Conservation (phyloP, 1,140 invertebrate species). For the Streblospio benedicti region DNA sequence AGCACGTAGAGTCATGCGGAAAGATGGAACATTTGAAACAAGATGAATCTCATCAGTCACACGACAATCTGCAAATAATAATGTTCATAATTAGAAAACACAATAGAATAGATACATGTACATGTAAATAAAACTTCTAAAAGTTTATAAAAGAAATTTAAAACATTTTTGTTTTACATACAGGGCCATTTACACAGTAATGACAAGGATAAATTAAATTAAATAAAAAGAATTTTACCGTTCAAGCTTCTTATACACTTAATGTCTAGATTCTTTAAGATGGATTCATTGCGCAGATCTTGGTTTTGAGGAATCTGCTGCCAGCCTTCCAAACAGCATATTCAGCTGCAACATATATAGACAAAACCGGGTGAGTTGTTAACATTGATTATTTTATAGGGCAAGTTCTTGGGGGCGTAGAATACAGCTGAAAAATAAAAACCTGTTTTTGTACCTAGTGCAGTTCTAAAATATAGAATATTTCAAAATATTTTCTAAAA, state of each 20-base stretch:
- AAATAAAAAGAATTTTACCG: constrained; percentile 48
- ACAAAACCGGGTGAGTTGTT: no score
- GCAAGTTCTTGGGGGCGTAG: no score
- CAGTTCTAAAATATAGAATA: no score
- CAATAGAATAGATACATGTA: no score
- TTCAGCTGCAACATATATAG: constrained; percentile 66
- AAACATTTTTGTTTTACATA: no score
- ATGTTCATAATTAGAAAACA: not conserved
- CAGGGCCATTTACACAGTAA: not conserved
- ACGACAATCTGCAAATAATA: constrained; percentile 59
- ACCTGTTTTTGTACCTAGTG: no score
- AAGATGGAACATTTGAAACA: constrained; percentile 91
- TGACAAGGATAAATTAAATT: not conserved
- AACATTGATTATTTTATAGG: no score
- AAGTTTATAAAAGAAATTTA: no score
- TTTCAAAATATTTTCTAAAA: no score
- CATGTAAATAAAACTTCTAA: no score
- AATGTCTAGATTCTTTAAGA: constrained; percentile 90
- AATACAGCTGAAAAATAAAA: no score
- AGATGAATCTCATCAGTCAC: constrained; percentile 97
- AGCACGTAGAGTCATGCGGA: constrained; percentile 80
- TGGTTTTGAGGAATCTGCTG: constrained; percentile 78
- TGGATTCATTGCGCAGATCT: constrained; percentile 80
- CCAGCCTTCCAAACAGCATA: constrained; percentile 89
- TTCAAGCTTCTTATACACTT: constrained; percentile 95